Percentiles rank a stretch among this genome's conserved stretches.
Conservation (phyloP, 2,797 vertebrate genomes). For the Fistularia commersonii region DNA sequence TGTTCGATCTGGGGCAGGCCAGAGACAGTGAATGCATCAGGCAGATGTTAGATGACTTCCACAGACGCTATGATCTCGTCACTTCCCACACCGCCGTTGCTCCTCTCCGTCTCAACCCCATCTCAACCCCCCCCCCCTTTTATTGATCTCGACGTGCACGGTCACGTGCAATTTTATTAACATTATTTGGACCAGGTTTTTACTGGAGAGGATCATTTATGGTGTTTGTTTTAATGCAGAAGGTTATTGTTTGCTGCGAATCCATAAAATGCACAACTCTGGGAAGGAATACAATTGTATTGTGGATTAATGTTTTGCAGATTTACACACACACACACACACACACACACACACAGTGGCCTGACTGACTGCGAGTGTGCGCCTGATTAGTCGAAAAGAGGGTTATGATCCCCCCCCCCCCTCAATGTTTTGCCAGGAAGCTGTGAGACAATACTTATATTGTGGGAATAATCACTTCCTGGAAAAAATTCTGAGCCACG, state of each 20-base stretch:
- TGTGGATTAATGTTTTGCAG: too few relatives aligned
- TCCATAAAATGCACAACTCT: slow-evolving; percentile 1
- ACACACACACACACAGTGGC: too few relatives aligned
- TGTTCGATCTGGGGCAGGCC: slow-evolving; percentile 17
- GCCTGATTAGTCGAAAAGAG: slow-evolving; percentile 39
- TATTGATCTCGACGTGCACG: background rate
- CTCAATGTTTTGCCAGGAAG: slow-evolving; percentile 33
- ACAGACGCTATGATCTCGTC: slow-evolving; percentile 36
- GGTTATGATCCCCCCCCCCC: too few relatives aligned
- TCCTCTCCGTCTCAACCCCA: slow-evolving; percentile 23
- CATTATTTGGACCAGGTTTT: too few relatives aligned
- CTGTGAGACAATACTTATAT: slow-evolving; percentile 52
- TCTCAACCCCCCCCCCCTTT: background rate
- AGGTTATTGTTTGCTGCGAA: too few relatives aligned
- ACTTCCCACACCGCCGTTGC: background rate
- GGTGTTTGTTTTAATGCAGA: too few relatives aligned
- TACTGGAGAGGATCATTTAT: too few relatives aligned
- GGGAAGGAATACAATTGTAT: too few relatives aligned
- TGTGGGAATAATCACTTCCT: slow-evolving; percentile 54
- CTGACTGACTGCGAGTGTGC: slow-evolving; percentile 3
- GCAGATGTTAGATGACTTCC: slow-evolving; percentile 51
- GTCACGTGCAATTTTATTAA: too few relatives aligned
- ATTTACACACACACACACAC: too few relatives aligned
- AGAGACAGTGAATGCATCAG: slow-evolving; percentile 39
- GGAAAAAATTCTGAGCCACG: slow-evolving; percentile 26